Percentiles rank a stretch among this genome's conserved stretches.
phyloP scores from a whole-genome alignment of 2,797 vertebrate species.

The Gila robusta region DNA sequence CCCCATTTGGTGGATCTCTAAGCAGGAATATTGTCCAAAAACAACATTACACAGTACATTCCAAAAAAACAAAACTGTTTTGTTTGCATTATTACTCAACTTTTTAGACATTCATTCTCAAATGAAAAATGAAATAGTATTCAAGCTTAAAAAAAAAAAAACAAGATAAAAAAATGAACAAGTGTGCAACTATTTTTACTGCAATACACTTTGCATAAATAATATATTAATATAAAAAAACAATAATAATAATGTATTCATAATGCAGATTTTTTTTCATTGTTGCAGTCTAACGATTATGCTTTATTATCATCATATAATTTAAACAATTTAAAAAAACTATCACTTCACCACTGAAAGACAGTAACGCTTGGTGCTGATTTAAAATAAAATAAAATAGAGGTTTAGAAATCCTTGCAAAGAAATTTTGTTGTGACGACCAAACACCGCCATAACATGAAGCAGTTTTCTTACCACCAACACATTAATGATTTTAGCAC shows the following conservation, averaged over 20 bases:
- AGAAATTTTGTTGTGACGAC: not conserved
- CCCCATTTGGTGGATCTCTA: not conserved
- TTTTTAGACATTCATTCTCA: not conserved
- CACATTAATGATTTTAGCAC: not conserved
- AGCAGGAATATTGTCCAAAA: not conserved
- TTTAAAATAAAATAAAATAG: too few species aligned
- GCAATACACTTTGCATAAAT: not conserved
- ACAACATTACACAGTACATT: not conserved
- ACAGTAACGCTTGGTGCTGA: not conserved
- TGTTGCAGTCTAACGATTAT: not conserved
- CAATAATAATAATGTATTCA: not conserved
- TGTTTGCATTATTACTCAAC: not conserved
- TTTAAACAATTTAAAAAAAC: not conserved
- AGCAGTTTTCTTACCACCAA: not conserved
- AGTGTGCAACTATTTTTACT: not conserved
- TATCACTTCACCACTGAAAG: not conserved
- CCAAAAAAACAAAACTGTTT: not conserved
- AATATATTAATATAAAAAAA: not conserved
- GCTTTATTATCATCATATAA: not conserved
- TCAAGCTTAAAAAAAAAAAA: not conserved
- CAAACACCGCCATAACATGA: not conserved
- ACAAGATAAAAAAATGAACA: not conserved
- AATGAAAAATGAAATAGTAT: not conserved
- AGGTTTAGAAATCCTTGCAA: not conserved
- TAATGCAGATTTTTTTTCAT: not conserved